Conservation (phyloP, 2,888 invertebrate genomes). For the Ommatoiulus sabulosus region DNA sequence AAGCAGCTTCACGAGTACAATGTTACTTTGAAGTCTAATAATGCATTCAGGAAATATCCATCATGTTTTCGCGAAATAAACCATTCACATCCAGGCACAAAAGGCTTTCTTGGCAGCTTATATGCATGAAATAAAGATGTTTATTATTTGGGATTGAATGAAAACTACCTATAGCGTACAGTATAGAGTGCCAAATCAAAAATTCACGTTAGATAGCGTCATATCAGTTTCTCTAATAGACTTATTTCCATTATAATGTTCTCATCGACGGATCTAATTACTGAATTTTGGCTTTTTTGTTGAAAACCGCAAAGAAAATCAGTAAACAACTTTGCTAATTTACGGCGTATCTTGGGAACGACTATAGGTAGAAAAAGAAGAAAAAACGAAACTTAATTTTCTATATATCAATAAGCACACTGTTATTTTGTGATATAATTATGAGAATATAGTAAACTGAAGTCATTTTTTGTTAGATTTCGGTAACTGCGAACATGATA, state of each 20-base stretch:
- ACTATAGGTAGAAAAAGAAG: background rate
- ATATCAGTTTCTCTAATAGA: background rate
- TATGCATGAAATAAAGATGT: constrained; percentile 16
- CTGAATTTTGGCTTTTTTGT: background rate
- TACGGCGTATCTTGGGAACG: background rate
- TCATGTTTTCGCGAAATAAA: constrained; percentile 18
- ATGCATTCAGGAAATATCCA: constrained; percentile 19
- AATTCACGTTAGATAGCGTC: background rate
- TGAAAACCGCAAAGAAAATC: background rate
- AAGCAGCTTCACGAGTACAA: background rate
- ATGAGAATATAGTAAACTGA: no score
- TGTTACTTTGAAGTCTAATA: constrained; percentile 13
- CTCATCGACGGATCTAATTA: background rate
- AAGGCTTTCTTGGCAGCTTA: constrained; percentile 7
- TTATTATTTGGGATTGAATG: constrained; percentile 24
- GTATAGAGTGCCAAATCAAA: constrained; percentile 22
- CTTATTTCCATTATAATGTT: background rate
- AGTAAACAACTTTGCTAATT: background rate
- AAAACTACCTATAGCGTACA: background rate
- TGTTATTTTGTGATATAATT: no score
- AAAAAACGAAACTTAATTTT: background rate
- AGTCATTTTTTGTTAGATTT: no score
- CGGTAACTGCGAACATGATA: no score
- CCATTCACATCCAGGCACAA: background rate
- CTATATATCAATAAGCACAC: no score